Percentiles rank a stretch among this genome's conserved stretches.
Conservation (phyloP, 2,797 vertebrate genomes). For the Trachurus trachurus region DNA sequence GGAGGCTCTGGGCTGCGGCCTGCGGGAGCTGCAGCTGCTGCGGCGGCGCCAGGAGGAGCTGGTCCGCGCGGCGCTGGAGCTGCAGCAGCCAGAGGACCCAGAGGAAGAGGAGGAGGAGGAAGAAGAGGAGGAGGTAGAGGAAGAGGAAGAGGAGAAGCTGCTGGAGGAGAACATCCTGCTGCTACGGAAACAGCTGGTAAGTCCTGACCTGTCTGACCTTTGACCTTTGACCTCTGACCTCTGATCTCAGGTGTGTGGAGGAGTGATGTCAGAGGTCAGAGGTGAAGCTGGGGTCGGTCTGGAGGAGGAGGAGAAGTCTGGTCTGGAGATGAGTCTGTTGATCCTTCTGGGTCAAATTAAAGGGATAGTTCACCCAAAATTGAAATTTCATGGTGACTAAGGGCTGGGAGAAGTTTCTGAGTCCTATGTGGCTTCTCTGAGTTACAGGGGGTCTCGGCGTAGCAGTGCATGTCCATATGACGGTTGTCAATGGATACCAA, state of each 20-base stretch:
- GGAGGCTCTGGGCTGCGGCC: slow-evolving; percentile 87
- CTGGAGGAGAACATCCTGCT: slow-evolving; percentile 93
- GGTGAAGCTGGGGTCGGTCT: slow-evolving; percentile 8
- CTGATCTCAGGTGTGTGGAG: slow-evolving; percentile 36
- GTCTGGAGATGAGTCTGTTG: too few species aligned
- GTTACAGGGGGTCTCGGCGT: too few species aligned
- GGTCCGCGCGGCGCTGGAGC: slow-evolving; percentile 85
- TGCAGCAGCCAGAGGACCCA: slow-evolving; percentile 69
- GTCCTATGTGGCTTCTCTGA: too few species aligned
- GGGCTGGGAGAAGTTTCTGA: too few species aligned
- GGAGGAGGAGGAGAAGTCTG: too few species aligned
- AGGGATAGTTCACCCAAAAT: too few species aligned
- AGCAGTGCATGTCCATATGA: too few species aligned
- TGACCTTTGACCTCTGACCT: slow-evolving; percentile 24
- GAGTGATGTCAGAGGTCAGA: slow-evolving; percentile 2
- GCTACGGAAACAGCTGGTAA: slow-evolving; percentile 93
- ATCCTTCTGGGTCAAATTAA: too few species aligned
- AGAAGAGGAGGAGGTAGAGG: slow-evolving; percentile 85
- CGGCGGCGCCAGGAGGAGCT: slow-evolving; percentile 90
- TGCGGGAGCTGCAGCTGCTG: slow-evolving; percentile 92
- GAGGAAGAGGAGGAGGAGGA: slow-evolving; percentile 29
- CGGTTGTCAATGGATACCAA: too few species aligned
- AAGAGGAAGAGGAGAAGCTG: slow-evolving; percentile 86
- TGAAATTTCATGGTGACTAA: too few species aligned
- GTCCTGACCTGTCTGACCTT: slow-evolving; percentile 27